Evolutionary conservation across 2,797 vertebrate genomes (phyloP).

Genomic region (Alouatta caraya): DNA sequence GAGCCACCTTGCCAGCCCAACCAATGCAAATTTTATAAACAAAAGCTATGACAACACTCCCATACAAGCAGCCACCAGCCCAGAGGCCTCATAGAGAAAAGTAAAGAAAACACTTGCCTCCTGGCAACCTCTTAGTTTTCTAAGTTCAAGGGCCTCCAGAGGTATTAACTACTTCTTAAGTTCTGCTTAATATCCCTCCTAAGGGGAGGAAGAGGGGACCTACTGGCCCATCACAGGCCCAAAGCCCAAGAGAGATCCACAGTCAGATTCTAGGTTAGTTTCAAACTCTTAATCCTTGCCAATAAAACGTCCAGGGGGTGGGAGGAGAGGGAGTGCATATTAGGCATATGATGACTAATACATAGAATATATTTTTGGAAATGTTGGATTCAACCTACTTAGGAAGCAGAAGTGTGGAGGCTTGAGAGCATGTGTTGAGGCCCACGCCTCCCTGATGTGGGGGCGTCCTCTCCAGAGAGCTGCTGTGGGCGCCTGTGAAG

Average conservation of each 20-base stretch:
- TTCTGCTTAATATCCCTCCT: neutral
- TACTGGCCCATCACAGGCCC: neutral
- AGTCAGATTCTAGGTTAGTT: neutral
- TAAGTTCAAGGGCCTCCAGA: neutral
- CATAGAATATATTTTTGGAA: constrained; percentile 50
- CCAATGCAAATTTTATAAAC: neutral
- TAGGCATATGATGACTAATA: constrained; percentile 50
- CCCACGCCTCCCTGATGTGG: neutral
- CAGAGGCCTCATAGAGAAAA: neutral
- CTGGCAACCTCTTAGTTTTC: neutral
- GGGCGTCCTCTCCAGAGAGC: neutral
- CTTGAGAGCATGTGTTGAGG: neutral
- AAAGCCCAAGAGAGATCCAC: neutral
- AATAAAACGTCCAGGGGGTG: neutral
- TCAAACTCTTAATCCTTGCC: neutral
- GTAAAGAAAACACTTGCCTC: neutral
- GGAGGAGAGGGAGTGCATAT: neutral
- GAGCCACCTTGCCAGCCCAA: neutral
- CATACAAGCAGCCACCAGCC: neutral
- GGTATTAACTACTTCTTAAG: neutral
- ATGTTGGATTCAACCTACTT: constrained; percentile 59
- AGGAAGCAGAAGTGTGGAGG: constrained; percentile 34
- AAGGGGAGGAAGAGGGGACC: neutral
- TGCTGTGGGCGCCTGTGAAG: neutral
- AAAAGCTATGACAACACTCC: neutral